Conservation (phyloP, 2,113 vertebrate genomes). For the Loxodonta africana region DNA sequence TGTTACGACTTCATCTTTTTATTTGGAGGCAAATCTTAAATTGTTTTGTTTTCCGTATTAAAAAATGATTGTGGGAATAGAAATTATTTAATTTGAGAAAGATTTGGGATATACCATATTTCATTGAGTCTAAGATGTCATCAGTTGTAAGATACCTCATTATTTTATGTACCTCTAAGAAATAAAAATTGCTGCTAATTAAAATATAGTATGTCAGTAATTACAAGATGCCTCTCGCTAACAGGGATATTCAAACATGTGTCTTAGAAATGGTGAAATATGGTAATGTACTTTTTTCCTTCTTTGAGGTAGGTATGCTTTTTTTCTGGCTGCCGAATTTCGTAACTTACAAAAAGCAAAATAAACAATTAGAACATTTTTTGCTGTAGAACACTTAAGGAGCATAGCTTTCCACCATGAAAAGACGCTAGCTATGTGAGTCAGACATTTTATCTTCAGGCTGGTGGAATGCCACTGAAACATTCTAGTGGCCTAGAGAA, state of each 20-base stretch:
- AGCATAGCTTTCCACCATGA: background rate
- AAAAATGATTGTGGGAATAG: constrained; percentile 11
- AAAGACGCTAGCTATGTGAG: background rate
- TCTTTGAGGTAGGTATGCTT: background rate
- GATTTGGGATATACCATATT: constrained; percentile 22
- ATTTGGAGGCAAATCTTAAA: background rate
- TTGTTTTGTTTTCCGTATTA: constrained; percentile 17
- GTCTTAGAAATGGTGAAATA: background rate
- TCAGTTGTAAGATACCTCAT: background rate
- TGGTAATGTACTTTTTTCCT: background rate
- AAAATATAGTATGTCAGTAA: background rate
- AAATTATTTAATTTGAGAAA: constrained; percentile 46
- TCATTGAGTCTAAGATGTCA: constrained; percentile 21
- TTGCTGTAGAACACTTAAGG: background rate
- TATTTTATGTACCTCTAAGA: constrained; percentile 45
- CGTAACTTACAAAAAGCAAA: background rate
- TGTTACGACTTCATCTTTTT: background rate
- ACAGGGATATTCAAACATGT: background rate
- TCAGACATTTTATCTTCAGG: background rate
- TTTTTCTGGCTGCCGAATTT: constrained; percentile 24
- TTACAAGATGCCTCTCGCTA: background rate
- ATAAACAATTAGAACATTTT: constrained; percentile 14
- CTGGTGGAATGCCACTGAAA: background rate
- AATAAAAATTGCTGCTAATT: constrained; percentile 51
- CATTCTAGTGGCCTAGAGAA: background rate